Conservation (phyloP, 2,113 vertebrate genomes). For the Hemiprocne comata region DNA sequence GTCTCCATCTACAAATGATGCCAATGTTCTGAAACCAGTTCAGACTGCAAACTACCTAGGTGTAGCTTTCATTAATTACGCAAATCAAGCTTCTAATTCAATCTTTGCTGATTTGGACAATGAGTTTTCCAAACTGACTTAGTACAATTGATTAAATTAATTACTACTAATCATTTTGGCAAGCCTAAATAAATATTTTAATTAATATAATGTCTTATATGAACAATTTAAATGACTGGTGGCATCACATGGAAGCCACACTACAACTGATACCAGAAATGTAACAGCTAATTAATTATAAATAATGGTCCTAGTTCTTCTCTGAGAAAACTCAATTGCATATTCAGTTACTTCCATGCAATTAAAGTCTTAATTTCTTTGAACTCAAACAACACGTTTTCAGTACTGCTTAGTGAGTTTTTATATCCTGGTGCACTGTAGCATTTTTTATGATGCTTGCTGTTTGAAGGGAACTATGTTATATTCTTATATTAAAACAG, state of each 20-base stretch:
- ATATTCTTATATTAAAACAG: conserved; percentile 17
- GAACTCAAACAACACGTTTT: conserved; percentile 17
- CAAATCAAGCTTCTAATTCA: not conserved
- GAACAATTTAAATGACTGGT: not conserved
- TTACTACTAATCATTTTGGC: conserved; percentile 14
- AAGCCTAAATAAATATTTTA: conserved; percentile 27
- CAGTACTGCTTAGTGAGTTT: not conserved
- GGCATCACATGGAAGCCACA: not conserved
- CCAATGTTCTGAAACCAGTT: not conserved
- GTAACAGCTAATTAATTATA: conserved; percentile 23
- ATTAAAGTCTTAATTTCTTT: conserved; percentile 43
- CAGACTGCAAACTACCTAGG: not conserved
- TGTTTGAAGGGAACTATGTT: not conserved
- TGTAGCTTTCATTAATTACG: not conserved
- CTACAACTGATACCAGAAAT: conserved; percentile 6
- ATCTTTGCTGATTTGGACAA: not conserved
- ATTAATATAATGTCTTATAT: not conserved
- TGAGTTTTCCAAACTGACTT: not conserved
- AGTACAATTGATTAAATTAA: not conserved
- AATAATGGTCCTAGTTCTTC: not conserved
- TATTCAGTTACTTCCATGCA: not conserved
- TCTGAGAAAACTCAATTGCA: conserved; percentile 27
- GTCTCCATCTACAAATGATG: not conserved
- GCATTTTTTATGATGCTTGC: not conserved
- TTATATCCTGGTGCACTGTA: not conserved